Evolutionary conservation across 2,888 invertebrate species (phyloP).

Genomic region (Lasioglossum villosulum): DNA sequence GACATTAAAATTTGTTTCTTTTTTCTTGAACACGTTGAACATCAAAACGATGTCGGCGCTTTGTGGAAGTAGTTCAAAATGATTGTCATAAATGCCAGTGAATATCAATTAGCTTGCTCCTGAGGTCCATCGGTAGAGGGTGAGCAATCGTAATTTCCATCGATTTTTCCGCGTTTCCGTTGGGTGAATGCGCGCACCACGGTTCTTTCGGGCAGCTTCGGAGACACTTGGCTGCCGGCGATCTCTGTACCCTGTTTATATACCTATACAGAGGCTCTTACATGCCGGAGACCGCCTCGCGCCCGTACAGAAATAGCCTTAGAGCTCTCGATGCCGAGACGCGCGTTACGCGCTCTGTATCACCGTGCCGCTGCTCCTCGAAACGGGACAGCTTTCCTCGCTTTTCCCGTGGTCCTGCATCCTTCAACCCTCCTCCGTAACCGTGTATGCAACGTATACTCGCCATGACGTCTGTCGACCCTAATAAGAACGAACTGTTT

Average conservation of each 20-base stretch:
- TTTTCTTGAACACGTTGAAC: no score
- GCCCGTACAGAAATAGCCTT: constrained; percentile 79
- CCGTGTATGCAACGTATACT: background rate
- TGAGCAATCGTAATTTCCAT: background rate
- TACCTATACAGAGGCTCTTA: constrained; percentile 55
- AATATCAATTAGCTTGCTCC: no score
- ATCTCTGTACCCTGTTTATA: constrained; percentile 17
- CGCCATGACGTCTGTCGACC: background rate
- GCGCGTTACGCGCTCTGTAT: constrained; percentile 68
- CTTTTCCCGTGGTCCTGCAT: constrained; percentile 57
- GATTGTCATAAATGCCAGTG: no score
- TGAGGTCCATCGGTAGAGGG: no score
- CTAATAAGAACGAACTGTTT: background rate
- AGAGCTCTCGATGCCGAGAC: constrained; percentile 70
- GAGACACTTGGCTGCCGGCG: constrained; percentile 51
- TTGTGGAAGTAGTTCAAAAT: no score
- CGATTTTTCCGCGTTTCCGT: background rate
- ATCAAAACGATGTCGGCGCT: no score
- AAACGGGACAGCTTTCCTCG: constrained; percentile 41
- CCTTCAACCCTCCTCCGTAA: background rate
- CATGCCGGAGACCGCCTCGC: constrained; percentile 72
- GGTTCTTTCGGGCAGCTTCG: constrained; percentile 36
- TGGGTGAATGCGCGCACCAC: constrained; percentile 22
- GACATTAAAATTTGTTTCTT: no score
- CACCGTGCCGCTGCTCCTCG: constrained; percentile 49